A percentile compares a stretch with the other conserved stretches of the same genome.
These are phyloP conservation scores for Homarus americanus DNA, from an alignment of 1,140 invertebrate genomes.

Conservation along the genomic window DNA sequence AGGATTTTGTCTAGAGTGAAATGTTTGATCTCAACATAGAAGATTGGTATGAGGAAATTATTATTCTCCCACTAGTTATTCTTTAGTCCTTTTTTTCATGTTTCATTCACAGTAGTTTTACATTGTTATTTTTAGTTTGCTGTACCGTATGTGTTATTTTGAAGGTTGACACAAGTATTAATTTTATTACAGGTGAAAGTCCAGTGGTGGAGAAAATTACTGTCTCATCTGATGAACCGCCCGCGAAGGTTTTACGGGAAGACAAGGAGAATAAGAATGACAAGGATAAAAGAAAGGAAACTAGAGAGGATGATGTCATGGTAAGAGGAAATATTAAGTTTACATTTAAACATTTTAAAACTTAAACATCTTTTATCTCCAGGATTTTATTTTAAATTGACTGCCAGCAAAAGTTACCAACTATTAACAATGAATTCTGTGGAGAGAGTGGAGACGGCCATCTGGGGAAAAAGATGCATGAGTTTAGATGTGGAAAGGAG, in stretches of 20 bases:
- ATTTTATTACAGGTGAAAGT: constrained; percentile 27
- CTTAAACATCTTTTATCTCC: background rate
- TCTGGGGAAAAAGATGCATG: too few species aligned
- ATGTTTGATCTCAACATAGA: too few species aligned
- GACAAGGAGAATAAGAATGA: constrained; percentile 47
- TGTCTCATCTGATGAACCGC: constrained; percentile 21
- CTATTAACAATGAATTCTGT: too few species aligned
- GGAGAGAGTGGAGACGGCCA: too few species aligned
- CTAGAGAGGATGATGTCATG: constrained; percentile 52
- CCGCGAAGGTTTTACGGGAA: constrained; percentile 38
- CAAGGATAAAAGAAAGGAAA: constrained; percentile 46
- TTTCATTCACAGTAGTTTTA: background rate
- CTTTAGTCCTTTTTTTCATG: too few species aligned
- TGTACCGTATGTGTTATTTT: background rate
- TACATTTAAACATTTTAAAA: background rate
- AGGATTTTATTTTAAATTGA: too few species aligned
- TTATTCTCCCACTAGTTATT: too few species aligned
- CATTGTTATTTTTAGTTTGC: too few species aligned
- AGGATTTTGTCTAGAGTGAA: too few species aligned
- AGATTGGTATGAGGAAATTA: too few species aligned
- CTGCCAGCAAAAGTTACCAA: too few species aligned
- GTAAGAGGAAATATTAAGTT: background rate
- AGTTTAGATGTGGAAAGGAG: too few species aligned
- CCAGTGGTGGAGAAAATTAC: constrained; percentile 7
- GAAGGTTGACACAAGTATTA: background rate